Percentiles rank a stretch among this genome's conserved stretches.
phyloP scores from a whole-genome alignment of 2,888 invertebrate genomes.

The Leucozona laternaria region DNA sequence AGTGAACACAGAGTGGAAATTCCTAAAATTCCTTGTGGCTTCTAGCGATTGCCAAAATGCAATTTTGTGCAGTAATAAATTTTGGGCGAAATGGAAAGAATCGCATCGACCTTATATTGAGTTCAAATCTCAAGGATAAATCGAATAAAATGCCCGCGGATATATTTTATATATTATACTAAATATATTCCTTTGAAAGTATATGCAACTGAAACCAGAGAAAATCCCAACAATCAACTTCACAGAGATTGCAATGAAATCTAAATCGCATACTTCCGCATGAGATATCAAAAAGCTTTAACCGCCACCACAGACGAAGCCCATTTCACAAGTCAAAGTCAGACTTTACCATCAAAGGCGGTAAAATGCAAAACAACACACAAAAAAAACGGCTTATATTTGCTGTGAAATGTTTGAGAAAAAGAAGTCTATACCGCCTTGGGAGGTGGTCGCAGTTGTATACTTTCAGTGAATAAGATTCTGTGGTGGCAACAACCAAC shows the following conservation, averaged over 20 bases:
- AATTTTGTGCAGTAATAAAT: constrained; percentile 64
- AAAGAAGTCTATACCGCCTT: constrained; percentile 28
- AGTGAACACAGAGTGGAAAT: constrained; percentile 19
- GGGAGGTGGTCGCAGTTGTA: background rate
- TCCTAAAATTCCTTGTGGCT: constrained; percentile 8
- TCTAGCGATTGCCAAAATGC: constrained; percentile 37
- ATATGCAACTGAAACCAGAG: constrained; percentile 44
- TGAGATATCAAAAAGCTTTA: constrained; percentile 65
- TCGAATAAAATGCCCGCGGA: constrained; percentile 28
- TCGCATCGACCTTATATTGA: background rate
- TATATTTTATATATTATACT: background rate
- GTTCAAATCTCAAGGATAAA: constrained; percentile 48
- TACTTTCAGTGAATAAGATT: constrained; percentile 18
- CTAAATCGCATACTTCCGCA: constrained; percentile 66
- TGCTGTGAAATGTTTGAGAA: constrained; percentile 12
- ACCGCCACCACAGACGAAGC: constrained; percentile 32
- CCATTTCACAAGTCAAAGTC: constrained; percentile 49
- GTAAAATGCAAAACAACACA: constrained; percentile 14
- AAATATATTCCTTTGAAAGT: background rate
- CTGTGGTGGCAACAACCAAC: background rate
- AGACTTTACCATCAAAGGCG: constrained; percentile 36
- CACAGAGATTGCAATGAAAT: constrained; percentile 49
- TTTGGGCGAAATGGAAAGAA: constrained; percentile 6
- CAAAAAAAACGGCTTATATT: constrained; percentile 10
- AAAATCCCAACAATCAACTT: constrained; percentile 31